phyloP scores from a whole-genome alignment of 2,113 vertebrate genomes.

The Opisthocomus hoazin region DNA sequence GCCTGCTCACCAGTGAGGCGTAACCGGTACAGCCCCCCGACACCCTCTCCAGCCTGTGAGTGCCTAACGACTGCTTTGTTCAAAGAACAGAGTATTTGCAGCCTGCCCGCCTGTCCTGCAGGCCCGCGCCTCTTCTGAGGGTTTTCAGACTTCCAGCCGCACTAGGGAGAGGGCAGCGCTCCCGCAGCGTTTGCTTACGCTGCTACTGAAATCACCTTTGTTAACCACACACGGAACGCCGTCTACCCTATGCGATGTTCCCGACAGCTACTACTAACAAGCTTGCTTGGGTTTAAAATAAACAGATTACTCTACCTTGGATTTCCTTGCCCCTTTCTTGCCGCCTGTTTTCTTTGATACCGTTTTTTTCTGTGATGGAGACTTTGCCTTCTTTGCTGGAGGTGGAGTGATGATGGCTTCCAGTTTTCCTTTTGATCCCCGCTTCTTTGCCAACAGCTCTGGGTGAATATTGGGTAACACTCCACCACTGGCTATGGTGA shows the following conservation, averaged over 20 bases:
- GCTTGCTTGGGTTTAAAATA: background rate
- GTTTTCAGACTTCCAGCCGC: background rate
- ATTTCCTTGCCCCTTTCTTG: constrained; percentile 84
- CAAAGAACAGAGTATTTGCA: background rate
- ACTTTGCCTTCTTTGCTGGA: constrained; percentile 90
- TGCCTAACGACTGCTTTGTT: background rate
- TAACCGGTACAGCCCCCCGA: background rate
- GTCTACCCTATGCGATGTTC: background rate
- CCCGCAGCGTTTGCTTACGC: background rate
- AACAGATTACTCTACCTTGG: constrained; percentile 76
- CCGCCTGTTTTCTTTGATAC: constrained; percentile 79
- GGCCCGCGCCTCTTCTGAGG: background rate
- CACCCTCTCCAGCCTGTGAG: background rate
- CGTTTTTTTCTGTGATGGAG: constrained; percentile 82
- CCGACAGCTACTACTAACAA: background rate
- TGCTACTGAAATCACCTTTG: background rate
- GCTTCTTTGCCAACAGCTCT: constrained; percentile 94
- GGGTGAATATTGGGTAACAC: constrained; percentile 98
- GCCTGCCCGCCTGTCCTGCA: background rate
- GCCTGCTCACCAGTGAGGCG: background rate
- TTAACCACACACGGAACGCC: background rate
- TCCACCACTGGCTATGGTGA: constrained; percentile 96
- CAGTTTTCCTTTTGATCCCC: constrained; percentile 91
- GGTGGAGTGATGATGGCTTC: constrained; percentile 91
- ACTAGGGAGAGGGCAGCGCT: background rate